These are phyloP conservation scores for Lophochroa leadbeateri DNA, from an alignment of 2,113 vertebrate genomes.

Conservation along the genomic window DNA sequence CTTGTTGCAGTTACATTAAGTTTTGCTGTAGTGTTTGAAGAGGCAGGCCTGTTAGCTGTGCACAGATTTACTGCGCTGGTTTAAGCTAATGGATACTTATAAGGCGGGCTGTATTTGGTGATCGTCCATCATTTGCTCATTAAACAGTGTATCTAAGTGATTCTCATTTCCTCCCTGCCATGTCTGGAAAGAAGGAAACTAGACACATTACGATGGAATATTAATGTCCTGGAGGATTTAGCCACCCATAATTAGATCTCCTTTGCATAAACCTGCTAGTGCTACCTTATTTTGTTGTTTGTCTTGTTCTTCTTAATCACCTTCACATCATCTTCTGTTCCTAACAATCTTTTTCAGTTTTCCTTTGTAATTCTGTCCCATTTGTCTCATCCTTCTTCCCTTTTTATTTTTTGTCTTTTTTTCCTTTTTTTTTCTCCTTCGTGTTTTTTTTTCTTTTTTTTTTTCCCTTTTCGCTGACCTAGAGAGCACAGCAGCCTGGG, in stretches of 20 bases:
- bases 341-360: neutral
- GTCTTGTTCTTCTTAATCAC: slow-evolving; percentile 27
- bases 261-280: slow-evolving; percentile 59
- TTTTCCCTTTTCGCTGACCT: slow-evolving; percentile 11
- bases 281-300: slow-evolving; percentile 48
- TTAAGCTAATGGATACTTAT: slow-evolving; percentile 71
- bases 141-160: slow-evolving; percentile 69
- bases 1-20: neutral
- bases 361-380: neutral
- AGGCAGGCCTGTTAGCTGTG: neutral
- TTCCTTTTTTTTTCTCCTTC: too few relatives aligned
- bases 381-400: neutral
- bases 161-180: slow-evolving; percentile 69
- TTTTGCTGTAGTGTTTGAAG: neutral
- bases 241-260: slow-evolving; percentile 54
- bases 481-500: slow-evolving; percentile 35
- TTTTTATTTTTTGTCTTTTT: neutral
- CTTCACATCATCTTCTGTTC: slow-evolving; percentile 19
- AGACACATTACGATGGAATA: slow-evolving; percentile 72
- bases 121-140: slow-evolving; percentile 73
- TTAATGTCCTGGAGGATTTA: slow-evolving; percentile 65
- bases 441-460: too few relatives aligned
- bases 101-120: slow-evolving; percentile 65
- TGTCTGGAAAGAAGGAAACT: slow-evolving; percentile 69
- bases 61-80: slow-evolving; percentile 49